Evolutionary conservation across 2,113 vertebrate species (phyloP), one percentile per base, ranked within the genome.

Genomic region (Anser brachyrhynchus): DNA sequence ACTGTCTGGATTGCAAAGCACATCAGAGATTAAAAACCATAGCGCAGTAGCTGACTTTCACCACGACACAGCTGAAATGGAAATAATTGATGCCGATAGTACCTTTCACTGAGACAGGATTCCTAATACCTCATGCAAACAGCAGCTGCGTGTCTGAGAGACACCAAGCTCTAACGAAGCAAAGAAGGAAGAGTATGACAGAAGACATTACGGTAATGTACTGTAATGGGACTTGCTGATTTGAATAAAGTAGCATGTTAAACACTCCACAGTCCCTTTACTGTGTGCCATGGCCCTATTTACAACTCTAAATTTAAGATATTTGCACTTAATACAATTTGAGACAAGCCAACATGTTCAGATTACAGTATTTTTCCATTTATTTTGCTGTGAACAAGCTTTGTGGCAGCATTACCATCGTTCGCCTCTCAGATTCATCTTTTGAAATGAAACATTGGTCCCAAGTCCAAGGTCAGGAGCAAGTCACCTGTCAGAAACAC

Each of bases 211-310:
- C 11, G 5, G 83, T 91, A 91, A 95, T 94, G 94, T 35, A 52
- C 81, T 78, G 41, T 92, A 95, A 93, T 87, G 95, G 95, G 65
- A 57, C 93, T 97, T 93, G 87, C 92, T 95, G 85, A 87, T 96
- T 91, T 84, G 89, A 93, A 92, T 92, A 90, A 91, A 96, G 84
- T 13, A 92, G 90, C 74, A 46, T 84, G 90, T 95, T 92, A 84
- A 96, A 90, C 82, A 85, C 92, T 78, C 79, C 35, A 10, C 64
- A 6, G 46, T 4, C 88, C 81, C 90, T 71, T 77, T 55, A 25
- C 52, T 69, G 41, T 22, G 51, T 64, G 82, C 59, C 62, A 14
- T 10, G 69, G 71, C 79, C 66, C 89, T 95, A 92, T 96, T 96
- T 96, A 95, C 93, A 90, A 49, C 55, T 66, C 86, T 9, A 6